Evolutionary conservation across 2,888 invertebrate genomes (phyloP).

Genomic region (Eupsilia transversa): DNA sequence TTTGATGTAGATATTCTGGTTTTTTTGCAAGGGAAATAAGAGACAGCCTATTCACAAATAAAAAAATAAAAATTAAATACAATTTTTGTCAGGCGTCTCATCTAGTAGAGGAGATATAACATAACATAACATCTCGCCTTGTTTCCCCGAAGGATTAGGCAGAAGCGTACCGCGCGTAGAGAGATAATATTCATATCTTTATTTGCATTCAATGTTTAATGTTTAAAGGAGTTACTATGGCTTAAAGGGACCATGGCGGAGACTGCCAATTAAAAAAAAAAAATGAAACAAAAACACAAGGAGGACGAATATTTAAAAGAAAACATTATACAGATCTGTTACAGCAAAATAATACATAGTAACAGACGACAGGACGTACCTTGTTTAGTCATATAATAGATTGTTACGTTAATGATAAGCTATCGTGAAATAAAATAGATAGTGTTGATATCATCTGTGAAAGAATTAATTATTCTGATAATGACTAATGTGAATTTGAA

Average conservation of each 20-base stretch:
- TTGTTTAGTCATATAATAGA: conserved; percentile 26
- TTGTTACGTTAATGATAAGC: conserved; percentile 14
- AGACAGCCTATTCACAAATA: neutral
- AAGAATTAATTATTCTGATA: neutral
- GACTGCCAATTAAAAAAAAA: too few relatives aligned
- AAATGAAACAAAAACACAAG: neutral
- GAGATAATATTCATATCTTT: too few relatives aligned
- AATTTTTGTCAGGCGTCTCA: neutral
- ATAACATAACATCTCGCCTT: too few relatives aligned
- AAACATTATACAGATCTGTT: neutral
- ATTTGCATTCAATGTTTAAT: too few relatives aligned
- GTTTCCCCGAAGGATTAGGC: too few relatives aligned
- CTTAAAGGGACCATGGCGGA: too few relatives aligned
- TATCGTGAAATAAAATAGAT: neutral
- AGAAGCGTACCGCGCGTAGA: too few relatives aligned
- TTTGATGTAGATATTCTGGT: neutral
- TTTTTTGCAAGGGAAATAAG: too few relatives aligned
- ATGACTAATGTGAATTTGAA: too few relatives aligned
- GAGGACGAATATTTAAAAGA: conserved; percentile 2
- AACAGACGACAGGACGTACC: conserved; percentile 20
- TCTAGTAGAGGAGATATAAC: neutral
- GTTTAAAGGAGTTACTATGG: too few relatives aligned
- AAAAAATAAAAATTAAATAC: neutral
- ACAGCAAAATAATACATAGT: neutral
- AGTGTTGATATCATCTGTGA: neutral